Evolutionary conservation across 1,140 invertebrate genomes (phyloP), one percentile per base, ranked within the genome.

Genomic region (Druon quercuslanigerum): DNA sequence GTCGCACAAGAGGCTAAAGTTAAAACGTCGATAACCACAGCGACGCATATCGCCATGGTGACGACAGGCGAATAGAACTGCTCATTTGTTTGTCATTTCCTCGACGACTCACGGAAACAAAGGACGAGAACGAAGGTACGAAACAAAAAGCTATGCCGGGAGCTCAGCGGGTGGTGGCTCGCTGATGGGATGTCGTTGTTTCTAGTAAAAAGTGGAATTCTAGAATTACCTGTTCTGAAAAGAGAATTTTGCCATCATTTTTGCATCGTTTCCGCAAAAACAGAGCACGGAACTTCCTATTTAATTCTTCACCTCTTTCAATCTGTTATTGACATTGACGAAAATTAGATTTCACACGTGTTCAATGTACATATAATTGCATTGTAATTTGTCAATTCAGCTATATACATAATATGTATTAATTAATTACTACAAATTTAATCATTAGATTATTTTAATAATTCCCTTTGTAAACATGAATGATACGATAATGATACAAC

Each of bases 31-130:
- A 81, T 80, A 80, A 17, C n/a, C 11, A 40, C 51, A 51, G 70
- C 17, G 76, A 75, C 74, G 73, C 72, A 73, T 74, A 84, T 86
- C 82, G 77, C 84, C 83, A 86, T 84, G 81, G 80, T 71, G 81
- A 86, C 83, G 84, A 73, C 75, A 76, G 73, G 74, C 66, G 78
- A 80, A 80, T 73, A 78, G 77, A 78, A 79, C 79, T 74, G 81
- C 84, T 88, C 87, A 84, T 87, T 88, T 88, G 85, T 87, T 87
- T 88, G 85, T 87, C 86, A 88, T 88, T 87, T 88, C 87, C 87
- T 87, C 82, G 81, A 83, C 80, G 83, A 81, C 77, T 82, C 80
- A 71, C 77, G 80, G 78, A 87, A 87, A 87, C 82, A 87, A 85
- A 87, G 83, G 78, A 75, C 72, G 78, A 85, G 76, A 54, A 50